Conservation (phyloP, 2,113 vertebrate genomes). For the Talpa occidentalis region DNA sequence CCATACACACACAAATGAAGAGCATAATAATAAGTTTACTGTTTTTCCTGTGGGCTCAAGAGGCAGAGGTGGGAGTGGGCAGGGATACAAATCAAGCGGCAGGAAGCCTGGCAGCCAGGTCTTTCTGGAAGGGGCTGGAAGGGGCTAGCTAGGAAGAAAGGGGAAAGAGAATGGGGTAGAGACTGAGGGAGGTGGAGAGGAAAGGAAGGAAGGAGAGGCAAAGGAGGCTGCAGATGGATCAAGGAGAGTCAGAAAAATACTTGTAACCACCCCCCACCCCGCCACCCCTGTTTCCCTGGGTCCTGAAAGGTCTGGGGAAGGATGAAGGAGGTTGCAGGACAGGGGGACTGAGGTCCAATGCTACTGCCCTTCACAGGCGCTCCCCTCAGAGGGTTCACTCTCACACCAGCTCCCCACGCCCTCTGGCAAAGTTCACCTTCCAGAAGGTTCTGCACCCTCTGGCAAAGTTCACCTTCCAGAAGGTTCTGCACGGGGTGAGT, state of each 20-base stretch:
- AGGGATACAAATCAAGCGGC: background rate
- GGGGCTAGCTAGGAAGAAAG: background rate
- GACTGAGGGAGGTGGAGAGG: background rate
- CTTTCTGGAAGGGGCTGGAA: conserved; percentile 13
- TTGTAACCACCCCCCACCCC: too few relatives aligned
- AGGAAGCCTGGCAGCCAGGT: background rate
- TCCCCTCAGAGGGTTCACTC: background rate
- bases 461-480: conserved; percentile 42
- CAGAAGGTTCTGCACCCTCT: conserved; percentile 34
- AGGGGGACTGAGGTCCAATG: background rate
- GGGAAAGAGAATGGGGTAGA: background rate
- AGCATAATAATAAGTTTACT: conserved; percentile 45
- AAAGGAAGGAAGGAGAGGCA: background rate
- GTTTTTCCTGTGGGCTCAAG: conserved; percentile 38
- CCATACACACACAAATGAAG: background rate
- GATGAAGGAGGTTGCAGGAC: background rate
- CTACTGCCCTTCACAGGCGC: background rate
- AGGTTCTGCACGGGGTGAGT: conserved; percentile 12
- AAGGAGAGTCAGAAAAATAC: background rate
- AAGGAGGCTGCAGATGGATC: background rate
- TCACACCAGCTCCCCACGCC: background rate
- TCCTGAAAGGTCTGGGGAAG: background rate
- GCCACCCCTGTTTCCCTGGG: background rate
- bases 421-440: background rate
- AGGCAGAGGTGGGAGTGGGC: background rate